Evolutionary conservation across 2,113 vertebrate species (phyloP).

Genomic region (Gasterosteus aculeatus): DNA sequence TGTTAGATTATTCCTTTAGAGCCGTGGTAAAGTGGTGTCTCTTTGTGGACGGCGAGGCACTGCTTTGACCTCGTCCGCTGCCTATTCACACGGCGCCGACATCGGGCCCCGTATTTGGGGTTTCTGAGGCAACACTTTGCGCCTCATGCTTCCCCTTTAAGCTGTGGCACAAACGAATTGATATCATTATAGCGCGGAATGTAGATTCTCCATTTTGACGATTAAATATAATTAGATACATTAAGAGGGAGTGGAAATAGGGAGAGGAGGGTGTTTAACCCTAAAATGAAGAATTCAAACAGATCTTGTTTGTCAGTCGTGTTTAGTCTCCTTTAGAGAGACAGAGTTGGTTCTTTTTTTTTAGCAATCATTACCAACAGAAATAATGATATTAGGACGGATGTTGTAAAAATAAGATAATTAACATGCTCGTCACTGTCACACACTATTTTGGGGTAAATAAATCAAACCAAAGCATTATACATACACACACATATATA

Average conservation of each 20-base stretch:
- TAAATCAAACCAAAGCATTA: conserved; percentile 3
- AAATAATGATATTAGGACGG: conserved; percentile 2
- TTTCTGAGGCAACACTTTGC: not conserved
- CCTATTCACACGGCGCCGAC: not conserved
- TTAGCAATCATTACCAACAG: not conserved
- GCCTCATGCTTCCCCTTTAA: not conserved
- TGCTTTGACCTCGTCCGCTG: not conserved
- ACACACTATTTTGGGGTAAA: not conserved
- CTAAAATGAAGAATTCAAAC: not conserved
- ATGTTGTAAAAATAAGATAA: not conserved
- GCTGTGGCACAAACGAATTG: not conserved
- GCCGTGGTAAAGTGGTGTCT: not conserved
- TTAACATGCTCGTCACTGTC: not conserved
- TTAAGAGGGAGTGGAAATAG: not conserved
- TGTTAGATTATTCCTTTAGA: not conserved
- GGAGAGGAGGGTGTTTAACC: not conserved
- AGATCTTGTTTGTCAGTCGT: not conserved
- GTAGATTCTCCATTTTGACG: not conserved
- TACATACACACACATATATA: too few species aligned
- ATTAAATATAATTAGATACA: not conserved
- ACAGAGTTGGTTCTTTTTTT: not conserved
- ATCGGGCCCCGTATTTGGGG: not conserved
- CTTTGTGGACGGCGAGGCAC: not conserved
- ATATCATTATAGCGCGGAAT: not conserved
- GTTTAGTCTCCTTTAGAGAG: too few species aligned